phyloP scores from a whole-genome alignment of 1,140 invertebrate species.

The Papilio dardanus region DNA sequence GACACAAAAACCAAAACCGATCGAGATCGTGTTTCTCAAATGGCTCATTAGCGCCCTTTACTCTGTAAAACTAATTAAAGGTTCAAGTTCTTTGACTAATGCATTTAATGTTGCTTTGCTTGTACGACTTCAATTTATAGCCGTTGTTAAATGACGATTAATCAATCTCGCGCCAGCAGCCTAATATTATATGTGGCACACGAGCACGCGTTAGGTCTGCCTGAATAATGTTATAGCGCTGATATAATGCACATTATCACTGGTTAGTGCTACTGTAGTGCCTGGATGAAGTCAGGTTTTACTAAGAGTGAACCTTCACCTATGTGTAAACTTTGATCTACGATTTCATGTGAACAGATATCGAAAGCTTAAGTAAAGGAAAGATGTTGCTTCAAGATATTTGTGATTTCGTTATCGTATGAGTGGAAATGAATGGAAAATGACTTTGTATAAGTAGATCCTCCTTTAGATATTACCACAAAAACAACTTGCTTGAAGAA shows the following conservation, averaged over 20 bases:
- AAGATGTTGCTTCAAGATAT: neutral
- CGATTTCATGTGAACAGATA: neutral
- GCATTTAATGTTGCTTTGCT: conserved; percentile 7
- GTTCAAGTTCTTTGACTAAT: neutral
- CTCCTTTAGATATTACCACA: neutral
- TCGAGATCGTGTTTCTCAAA: conserved; percentile 50
- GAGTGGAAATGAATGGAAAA: neutral
- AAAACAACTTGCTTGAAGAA: neutral
- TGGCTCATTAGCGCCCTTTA: conserved; percentile 44
- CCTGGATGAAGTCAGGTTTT: neutral
- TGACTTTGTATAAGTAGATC: neutral
- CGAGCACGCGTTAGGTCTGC: neutral
- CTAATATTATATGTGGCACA: conserved; percentile 27
- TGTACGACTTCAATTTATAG: conserved; percentile 38
- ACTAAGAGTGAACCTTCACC: neutral
- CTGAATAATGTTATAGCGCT: conserved; percentile 19
- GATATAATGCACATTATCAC: conserved; percentile 15
- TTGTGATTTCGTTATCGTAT: neutral
- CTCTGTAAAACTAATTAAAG: conserved; percentile 30
- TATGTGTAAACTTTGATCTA: neutral
- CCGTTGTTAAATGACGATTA: conserved; percentile 42
- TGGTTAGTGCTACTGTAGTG: conserved; percentile 7
- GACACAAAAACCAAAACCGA: conserved; percentile 47
- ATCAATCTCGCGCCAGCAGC: conserved; percentile 41
- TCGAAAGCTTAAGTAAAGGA: neutral